A percentile compares a stretch with the other conserved stretches of the same genome.
These are phyloP conservation scores for Stigmatopora argus DNA, from an alignment of 2,113 vertebrate species.

Conservation along the genomic window DNA sequence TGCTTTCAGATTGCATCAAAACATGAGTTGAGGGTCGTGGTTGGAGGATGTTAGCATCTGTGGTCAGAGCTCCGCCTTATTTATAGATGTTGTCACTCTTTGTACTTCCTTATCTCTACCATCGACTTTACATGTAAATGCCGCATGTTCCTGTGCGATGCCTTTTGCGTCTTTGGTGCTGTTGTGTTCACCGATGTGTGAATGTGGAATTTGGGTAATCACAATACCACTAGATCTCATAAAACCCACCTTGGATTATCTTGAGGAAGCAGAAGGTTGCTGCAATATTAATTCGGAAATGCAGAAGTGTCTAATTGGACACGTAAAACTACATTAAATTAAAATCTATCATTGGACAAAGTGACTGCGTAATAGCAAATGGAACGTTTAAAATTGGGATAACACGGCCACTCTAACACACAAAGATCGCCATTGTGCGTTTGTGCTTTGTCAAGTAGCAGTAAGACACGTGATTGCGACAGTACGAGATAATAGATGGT, in stretches of 20 bases:
- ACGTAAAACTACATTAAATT: too few relatives aligned
- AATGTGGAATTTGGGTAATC: not conserved
- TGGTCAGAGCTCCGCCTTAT: slow-evolving; percentile 40
- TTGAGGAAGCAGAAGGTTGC: slow-evolving; percentile 3
- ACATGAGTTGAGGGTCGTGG: slow-evolving; percentile 37
- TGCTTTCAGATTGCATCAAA: slow-evolving; percentile 34
- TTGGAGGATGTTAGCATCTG: slow-evolving; percentile 49
- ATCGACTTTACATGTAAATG: slow-evolving; percentile 29
- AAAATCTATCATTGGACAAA: slow-evolving; percentile 17
- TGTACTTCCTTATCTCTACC: slow-evolving; percentile 28
- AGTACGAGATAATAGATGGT: too few relatives aligned
- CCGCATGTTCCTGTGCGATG: slow-evolving; percentile 14
- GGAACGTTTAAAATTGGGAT: slow-evolving; percentile 23
- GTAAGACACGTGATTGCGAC: too few relatives aligned
- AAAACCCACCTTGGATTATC: not conserved
- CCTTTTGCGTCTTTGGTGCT: slow-evolving; percentile 1
- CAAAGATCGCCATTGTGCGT: slow-evolving; percentile 58
- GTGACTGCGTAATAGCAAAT: slow-evolving; percentile 26
- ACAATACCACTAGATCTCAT: slow-evolving; percentile 4
- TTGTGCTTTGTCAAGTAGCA: not conserved
- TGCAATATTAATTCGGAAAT: slow-evolving; percentile 7
- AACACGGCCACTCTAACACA: slow-evolving; percentile 27
- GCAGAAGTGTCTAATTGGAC: not conserved
- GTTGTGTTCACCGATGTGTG: not conserved
- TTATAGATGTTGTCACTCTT: slow-evolving; percentile 48